Evolutionary conservation across 2,797 vertebrate genomes (phyloP), one percentile per base, ranked within the genome.

Genomic region (Eulemur coronatus): DNA sequence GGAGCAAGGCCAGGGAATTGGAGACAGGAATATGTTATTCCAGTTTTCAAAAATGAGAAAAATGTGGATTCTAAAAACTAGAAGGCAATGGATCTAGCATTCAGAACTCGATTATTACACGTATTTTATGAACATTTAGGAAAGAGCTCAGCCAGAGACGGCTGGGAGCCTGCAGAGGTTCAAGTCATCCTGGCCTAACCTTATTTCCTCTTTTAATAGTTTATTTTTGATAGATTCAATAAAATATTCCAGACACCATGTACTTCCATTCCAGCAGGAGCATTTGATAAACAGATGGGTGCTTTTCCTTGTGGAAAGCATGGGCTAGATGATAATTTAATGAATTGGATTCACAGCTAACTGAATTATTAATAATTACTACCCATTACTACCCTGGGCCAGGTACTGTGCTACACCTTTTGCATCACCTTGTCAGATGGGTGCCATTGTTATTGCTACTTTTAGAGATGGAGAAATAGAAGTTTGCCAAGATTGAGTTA

Each of bases 21-120:
- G 93, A 97, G 96, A 97, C 92, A 88, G 75, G 91, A 94, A 97
- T 97, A 95, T 96, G 95, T 91, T 96, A 95, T 89, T 96, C 80
- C 33, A 96, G 93, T 92, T 95, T 94, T 96, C 84, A 98, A 96
- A 98, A 97, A 97, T 98, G 96, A 98, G 95, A 96, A 97, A 97
- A 97, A 98, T 96, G 97, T 97, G 76, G 33, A 78, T 92, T 93
- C 72, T 78, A 65, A 93, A 94, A 88, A 43, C 89, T 70, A 80
- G 72, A 93, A 93, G 89, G 86, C 89, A 94, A 48, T 55, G 89
- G 57, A 72, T 33, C 4, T 70, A 92, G 69, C 55, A 46, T 95
- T 91, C 13, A 5, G 82, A 96, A 61, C 67, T 73, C 0, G 2
- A 86, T 93, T 81, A 87, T 95, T 79, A 63, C n/a, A 73, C 12